Evolutionary conservation across 2,888 invertebrate genomes (phyloP), one percentile per base, ranked within the genome.

Genomic region (Hipparchia semele): DNA sequence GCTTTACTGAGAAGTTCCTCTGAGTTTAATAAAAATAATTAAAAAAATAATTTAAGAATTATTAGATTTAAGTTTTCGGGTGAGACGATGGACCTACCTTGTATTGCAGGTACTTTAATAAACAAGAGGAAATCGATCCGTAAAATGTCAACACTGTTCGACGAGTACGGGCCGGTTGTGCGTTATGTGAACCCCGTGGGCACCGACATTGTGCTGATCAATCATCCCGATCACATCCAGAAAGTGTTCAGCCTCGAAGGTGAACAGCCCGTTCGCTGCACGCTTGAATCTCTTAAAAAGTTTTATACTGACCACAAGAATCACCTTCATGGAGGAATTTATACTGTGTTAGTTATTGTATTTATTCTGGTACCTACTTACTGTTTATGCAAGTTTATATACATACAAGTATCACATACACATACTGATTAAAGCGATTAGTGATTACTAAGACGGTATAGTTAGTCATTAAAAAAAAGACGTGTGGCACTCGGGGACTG

Each of bases 141-240:
- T 75, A 87, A 85, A 74, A 80, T 92, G 4, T 87, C 93, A 0
- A 79, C 82, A 6, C 81, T 94, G 1, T 94, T 94, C 75, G 91
- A 94, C 68, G 88, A 92, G 76, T 96, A 96, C 77, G 96, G 96
- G 0, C 96, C 96, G 0, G 94, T 96, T 2, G 96, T 96, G 8
- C 94, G 96, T 68, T 92, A 96, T 68, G 94, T 95, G 39, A 96
- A 96, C 46, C 96, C 96, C 0, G 90, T 96, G 61, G 95, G 95
- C 0, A 94, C 94, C 1, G 95, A 96, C 77, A 94, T 96, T 33
- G 95, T 96, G 3, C 89, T 96, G 75, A 87, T 96, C 65, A 95
- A 94, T 81, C 94, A 95, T 69, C 96, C 96, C 0, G 96, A 96
- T 73, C 95, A 96, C 79, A 95, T 95, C 60, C 94, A 94, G 74